A percentile compares a stretch with the other conserved stretches of the same genome.
Evolutionary conservation across 2,888 invertebrate genomes (phyloP).

Genomic region (Heteropelma amictum): DNA sequence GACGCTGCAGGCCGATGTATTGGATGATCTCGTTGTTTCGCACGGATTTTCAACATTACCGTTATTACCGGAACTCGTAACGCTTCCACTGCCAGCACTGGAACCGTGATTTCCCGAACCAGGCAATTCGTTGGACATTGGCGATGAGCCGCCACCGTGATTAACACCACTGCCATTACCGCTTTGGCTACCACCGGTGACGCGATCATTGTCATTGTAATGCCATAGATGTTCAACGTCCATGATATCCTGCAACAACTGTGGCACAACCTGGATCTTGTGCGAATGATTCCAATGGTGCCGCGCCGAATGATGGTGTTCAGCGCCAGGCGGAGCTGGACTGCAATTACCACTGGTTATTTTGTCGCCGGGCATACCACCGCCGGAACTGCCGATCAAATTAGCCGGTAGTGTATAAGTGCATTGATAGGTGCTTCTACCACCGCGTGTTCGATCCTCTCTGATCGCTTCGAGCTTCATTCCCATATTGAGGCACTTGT

Average conservation of each 20-base stretch:
- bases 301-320: conserved; percentile 73
- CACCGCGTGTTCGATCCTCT: conserved; percentile 96
- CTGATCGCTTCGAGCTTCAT: conserved; percentile 99
- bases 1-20: conserved; percentile 51
- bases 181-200: conserved; percentile 81
- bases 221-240: conserved; percentile 98
- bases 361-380: conserved; percentile 78
- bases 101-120: conserved; percentile 14
- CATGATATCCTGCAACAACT: conserved; percentile 90
- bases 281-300: conserved; percentile 75
- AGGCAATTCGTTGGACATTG: conserved; percentile 26
- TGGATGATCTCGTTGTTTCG: conserved; percentile 60
- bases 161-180: conserved; percentile 19
- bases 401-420: conserved; percentile 91
- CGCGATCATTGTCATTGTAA: conserved; percentile 89
- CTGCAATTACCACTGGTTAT: conserved; percentile 72
- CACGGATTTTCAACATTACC: conserved; percentile 55
- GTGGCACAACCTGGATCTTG: conserved; percentile 74
- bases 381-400: conserved; percentile 79
- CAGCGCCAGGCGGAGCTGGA: conserved; percentile 73
- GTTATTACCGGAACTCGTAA: conserved; percentile 55
- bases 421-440: conserved; percentile 96
- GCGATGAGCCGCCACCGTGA: conserved; percentile 50
- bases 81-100: conserved; percentile 53
- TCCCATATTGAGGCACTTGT: conserved; percentile 96